These are phyloP conservation scores for Pedicia rivosa DNA, from an alignment of 2,888 invertebrate genomes.

Conservation along the genomic window DNA sequence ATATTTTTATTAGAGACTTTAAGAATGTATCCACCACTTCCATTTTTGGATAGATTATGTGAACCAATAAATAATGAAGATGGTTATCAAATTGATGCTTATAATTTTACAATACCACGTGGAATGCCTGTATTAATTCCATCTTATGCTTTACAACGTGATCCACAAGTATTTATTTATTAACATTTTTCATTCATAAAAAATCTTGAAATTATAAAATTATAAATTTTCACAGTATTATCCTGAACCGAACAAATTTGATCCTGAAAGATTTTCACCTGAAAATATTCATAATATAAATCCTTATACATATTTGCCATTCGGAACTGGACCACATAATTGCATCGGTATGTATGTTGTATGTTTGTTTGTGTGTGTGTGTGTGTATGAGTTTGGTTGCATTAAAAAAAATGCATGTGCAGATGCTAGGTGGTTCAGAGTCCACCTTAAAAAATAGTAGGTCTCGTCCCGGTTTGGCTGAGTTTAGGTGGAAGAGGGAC, in stretches of 20 bases:
- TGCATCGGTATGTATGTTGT: too few species aligned
- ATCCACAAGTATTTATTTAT: constrained; percentile 28
- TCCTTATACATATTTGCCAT: constrained; percentile 28
- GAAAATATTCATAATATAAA: constrained; percentile 21
- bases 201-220: too few species aligned
- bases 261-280: constrained; percentile 27
- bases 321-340: constrained; percentile 27
- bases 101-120: constrained; percentile 19
- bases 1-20: constrained; percentile 25
- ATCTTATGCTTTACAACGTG: constrained; percentile 24
- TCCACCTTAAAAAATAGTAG: too few species aligned
- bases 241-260: constrained; percentile 23
- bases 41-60: constrained; percentile 27
- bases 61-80: constrained; percentile 13
- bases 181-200: too few species aligned
- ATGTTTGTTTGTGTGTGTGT: too few species aligned
- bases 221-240: constrained; percentile 26
- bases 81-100: constrained; percentile 21
- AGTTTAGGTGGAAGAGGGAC: too few species aligned
- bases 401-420: too few species aligned
- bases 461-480: too few species aligned
- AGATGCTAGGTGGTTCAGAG: too few species aligned
- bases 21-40: constrained; percentile 27
- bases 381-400: too few species aligned
- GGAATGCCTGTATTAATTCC: constrained; percentile 27